These are phyloP conservation scores for Musca domestica DNA, from an alignment of 1,140 invertebrate species.

Conservation along the genomic window DNA sequence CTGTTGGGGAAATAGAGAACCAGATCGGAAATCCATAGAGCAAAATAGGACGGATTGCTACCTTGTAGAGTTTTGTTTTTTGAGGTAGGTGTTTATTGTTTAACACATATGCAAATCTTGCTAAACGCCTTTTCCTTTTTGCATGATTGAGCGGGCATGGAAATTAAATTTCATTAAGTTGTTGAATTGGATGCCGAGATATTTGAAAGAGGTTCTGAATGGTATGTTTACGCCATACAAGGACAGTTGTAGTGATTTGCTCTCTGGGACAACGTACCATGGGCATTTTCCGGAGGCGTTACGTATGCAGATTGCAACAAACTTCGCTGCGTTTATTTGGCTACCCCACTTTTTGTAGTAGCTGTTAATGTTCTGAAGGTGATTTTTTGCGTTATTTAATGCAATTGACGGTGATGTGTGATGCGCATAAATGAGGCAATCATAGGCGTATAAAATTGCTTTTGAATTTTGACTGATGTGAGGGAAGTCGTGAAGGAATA, in stretches of 20 bases:
- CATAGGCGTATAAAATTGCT: too few relatives aligned
- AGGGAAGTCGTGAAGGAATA: too few relatives aligned
- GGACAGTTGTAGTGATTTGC: not conserved
- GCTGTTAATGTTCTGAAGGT: not conserved
- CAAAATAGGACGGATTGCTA: too few relatives aligned
- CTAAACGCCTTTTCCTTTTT: not conserved
- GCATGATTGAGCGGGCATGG: not conserved
- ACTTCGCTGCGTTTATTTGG: not conserved
- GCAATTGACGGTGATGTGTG: too few relatives aligned
- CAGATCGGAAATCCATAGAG: too few relatives aligned
- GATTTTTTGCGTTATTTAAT: too few relatives aligned
- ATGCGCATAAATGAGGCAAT: too few relatives aligned
- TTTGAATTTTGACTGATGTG: too few relatives aligned
- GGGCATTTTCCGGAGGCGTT: not conserved
- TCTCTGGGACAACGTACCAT: not conserved
- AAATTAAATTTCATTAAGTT: not conserved
- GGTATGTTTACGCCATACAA: not conserved
- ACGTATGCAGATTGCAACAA: not conserved
- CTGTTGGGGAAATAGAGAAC: too few relatives aligned
- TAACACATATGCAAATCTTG: too few relatives aligned
- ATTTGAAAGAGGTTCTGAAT: not conserved
- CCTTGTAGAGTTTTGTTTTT: too few relatives aligned
- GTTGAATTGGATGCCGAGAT: not conserved
- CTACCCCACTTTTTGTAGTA: not conserved
- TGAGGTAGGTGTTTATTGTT: too few relatives aligned